Conservation (phyloP, 2,888 invertebrate genomes). For the Drosophila koepferae region DNA sequence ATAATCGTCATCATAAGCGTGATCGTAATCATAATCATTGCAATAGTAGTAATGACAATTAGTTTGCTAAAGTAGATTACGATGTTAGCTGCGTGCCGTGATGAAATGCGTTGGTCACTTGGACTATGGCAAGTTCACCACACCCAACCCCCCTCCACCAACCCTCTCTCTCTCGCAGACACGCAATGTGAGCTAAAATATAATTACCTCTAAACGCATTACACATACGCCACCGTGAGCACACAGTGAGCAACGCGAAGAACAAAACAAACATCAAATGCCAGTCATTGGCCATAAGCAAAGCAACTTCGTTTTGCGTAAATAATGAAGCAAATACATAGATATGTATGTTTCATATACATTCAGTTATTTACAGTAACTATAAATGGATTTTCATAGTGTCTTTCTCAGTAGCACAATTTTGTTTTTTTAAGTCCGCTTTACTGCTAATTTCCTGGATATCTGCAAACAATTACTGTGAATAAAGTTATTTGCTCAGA, state of each 20-base stretch:
- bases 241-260: background rate
- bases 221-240: conserved; percentile 17
- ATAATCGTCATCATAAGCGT: conserved; percentile 4
- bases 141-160: background rate
- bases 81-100: conserved; percentile 11
- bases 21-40: conserved; percentile 3
- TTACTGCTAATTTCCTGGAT: background rate
- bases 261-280: background rate
- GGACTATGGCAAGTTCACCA: background rate
- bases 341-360: background rate
- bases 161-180: background rate
- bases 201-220: conserved; percentile 19
- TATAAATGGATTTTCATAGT: background rate
- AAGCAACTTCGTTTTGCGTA: background rate
- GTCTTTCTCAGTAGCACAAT: background rate
- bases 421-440: background rate
- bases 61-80: conserved; percentile 10
- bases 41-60: conserved; percentile 11
- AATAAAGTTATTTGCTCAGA: background rate
- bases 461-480: background rate
- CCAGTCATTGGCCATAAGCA: background rate
- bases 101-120: conserved; percentile 15
- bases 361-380: background rate
- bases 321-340: background rate
- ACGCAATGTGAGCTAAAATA: background rate